Evolutionary conservation across 1,140 invertebrate species (phyloP).

Genomic region (Sarcophaga peregrina): DNA sequence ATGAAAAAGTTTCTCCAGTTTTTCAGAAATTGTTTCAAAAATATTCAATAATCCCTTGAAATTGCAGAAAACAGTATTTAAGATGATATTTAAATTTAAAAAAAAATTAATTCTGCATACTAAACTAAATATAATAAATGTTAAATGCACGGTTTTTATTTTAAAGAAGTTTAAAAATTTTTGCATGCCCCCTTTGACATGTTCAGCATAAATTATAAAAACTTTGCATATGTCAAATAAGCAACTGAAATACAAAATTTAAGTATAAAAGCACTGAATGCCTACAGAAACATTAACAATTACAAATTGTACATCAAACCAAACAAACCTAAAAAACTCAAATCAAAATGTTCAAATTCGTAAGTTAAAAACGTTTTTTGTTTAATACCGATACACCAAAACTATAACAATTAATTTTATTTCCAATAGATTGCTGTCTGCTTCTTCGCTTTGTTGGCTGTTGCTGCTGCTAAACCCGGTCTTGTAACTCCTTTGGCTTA

Average conservation of each 20-base stretch:
- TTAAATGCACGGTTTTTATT: background rate
- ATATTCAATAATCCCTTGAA: no score
- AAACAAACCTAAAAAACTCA: conserved; percentile 41
- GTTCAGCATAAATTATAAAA: background rate
- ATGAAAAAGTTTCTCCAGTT: no score
- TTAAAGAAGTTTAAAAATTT: background rate
- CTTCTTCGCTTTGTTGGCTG: conserved; percentile 11
- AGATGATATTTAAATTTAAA: no score
- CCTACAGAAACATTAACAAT: conserved; percentile 40
- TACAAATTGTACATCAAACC: conserved; percentile 28
- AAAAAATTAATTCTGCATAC: no score
- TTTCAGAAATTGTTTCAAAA: no score
- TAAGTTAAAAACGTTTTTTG: conserved; percentile 30
- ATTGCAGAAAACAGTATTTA: no score
- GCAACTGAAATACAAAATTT: background rate
- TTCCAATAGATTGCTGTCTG: conserved; percentile 28
- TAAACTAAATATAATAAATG: background rate
- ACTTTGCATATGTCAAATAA: background rate
- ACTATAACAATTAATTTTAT: no score
- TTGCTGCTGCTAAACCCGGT: conserved; percentile 1
- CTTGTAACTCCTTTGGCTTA: background rate
- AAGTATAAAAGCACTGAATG: conserved; percentile 52
- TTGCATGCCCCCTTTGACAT: background rate
- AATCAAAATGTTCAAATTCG: conserved; percentile 45
- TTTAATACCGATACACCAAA: background rate